Conservation (phyloP, 2,888 invertebrate species). For the Panzeria rudis region DNA sequence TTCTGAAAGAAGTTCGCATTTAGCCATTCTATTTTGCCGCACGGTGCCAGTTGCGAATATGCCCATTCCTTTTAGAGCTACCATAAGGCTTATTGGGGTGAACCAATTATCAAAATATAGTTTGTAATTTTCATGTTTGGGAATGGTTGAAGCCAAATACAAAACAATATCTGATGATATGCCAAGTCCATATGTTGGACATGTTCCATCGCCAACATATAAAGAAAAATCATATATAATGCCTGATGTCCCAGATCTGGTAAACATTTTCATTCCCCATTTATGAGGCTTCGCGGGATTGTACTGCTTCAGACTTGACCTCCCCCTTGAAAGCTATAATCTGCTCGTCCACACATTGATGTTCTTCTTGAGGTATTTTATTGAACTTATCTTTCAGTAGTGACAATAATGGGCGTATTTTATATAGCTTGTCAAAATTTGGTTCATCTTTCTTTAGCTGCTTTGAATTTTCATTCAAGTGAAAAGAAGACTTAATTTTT, state of each 20-base stretch:
- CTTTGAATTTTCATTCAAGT: slow-evolving; percentile 23
- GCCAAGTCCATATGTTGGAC: not conserved
- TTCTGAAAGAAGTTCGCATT: slow-evolving; percentile 22
- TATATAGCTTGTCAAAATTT: slow-evolving; percentile 35
- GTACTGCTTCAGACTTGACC: slow-evolving; percentile 1
- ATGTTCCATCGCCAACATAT: no score
- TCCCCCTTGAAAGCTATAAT: slow-evolving; percentile 11
- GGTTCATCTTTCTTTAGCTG: slow-evolving; percentile 16
- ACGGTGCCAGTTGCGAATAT: slow-evolving; percentile 12
- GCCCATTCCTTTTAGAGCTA: slow-evolving; percentile 24
- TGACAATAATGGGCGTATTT: slow-evolving; percentile 17
- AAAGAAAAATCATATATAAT: no score
- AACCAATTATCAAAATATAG: slow-evolving; percentile 20
- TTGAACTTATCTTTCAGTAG: slow-evolving; percentile 34
- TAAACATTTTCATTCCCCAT: slow-evolving; percentile 4
- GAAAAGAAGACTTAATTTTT: slow-evolving; percentile 20
- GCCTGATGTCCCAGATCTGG: slow-evolving; percentile 2
- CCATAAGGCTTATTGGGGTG: slow-evolving; percentile 15
- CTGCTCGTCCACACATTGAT: slow-evolving; percentile 20
- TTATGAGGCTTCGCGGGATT: not conserved
- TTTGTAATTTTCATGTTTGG: slow-evolving; percentile 13
- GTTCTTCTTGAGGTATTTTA: slow-evolving; percentile 26
- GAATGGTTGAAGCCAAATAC: slow-evolving; percentile 2
- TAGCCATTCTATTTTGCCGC: slow-evolving; percentile 9
- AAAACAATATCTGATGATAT: slow-evolving; percentile 23